These are phyloP conservation scores for Philaethria dido DNA, from an alignment of 2,888 invertebrate genomes.

Conservation along the genomic window DNA sequence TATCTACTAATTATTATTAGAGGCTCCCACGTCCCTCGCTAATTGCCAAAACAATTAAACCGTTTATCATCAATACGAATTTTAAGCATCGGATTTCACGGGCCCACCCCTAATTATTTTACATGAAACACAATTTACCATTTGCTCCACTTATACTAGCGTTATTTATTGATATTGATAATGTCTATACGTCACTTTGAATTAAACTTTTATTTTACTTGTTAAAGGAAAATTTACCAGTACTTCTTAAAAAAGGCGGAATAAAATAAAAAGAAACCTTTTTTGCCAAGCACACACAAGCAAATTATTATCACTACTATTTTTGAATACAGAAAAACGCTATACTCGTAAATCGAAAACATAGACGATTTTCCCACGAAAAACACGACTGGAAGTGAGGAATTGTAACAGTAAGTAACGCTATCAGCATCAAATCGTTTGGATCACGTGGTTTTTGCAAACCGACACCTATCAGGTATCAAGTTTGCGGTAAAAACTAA, in stretches of 20 bases:
- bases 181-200: not conserved
- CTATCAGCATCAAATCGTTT: conserved; percentile 40
- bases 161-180: conserved; percentile 15
- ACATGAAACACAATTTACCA: conserved; percentile 49
- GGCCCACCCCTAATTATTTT: conserved; percentile 54
- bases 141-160: conserved; percentile 50
- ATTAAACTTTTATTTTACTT: not conserved
- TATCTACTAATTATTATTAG: conserved; percentile 37
- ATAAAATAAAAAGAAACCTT: not conserved
- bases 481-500: conserved; percentile 50
- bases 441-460: conserved; percentile 36
- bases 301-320: too few species aligned
- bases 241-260: not conserved
- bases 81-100: conserved; percentile 58
- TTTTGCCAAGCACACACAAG: too few species aligned
- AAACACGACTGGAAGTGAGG: not conserved
- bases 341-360: too few species aligned
- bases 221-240: not conserved
- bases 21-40: conserved; percentile 52
- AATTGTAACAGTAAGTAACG: conserved; percentile 28
- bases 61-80: conserved; percentile 64
- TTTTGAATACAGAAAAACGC: too few species aligned
- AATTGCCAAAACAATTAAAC: conserved; percentile 78
- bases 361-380: not conserved
- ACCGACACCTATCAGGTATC: conserved; percentile 43